A percentile compares a stretch with the other conserved stretches of the same genome.
Conservation (phyloP, 2,113 vertebrate genomes). For the Archilochus colubris region DNA sequence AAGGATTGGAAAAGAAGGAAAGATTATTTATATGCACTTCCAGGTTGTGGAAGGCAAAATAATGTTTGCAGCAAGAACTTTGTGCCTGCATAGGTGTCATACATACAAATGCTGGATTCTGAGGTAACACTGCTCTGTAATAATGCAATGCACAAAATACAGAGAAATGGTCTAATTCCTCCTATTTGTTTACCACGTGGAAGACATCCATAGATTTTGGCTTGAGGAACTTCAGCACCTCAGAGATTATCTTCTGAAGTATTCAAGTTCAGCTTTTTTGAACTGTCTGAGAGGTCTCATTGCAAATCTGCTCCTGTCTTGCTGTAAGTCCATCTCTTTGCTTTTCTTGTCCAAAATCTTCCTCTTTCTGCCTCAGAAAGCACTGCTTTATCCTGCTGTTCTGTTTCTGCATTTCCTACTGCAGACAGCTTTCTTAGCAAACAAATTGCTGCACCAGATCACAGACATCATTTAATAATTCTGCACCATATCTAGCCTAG, state of each 20-base stretch:
- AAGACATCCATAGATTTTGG: neutral
- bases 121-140: neutral
- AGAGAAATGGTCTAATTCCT: neutral
- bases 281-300: neutral
- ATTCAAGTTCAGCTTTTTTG: neutral
- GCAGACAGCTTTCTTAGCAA: neutral
- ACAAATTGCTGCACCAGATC: neutral
- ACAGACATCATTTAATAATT: neutral
- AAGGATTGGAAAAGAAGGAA: neutral
- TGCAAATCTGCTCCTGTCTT: neutral
- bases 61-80: neutral
- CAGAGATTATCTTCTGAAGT: neutral
- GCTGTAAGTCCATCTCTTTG: neutral
- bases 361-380: neutral
- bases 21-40: neutral
- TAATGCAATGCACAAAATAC: neutral
- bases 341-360: neutral
- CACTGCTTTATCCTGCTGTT: neutral
- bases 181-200: neutral
- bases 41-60: neutral
- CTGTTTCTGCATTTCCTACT: neutral
- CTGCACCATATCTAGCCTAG: neutral
- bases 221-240: neutral
- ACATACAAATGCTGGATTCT: neutral
- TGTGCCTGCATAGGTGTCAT: neutral